A percentile compares a stretch with the other conserved stretches of the same genome.
These are phyloP conservation scores for silkworm (Bombyx mori) DNA, from an alignment of 1,140 invertebrate species.

Conservation along the genomic window ASM3026992v2 NC_085131.1:14406501-14407000, in stretches of 20 bases:
- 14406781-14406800: conserved; percentile 70
- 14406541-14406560: conserved; percentile 67
- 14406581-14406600: conserved; percentile 64
- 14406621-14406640: conserved; percentile 70
- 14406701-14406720: conserved; percentile 51
- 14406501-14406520: conserved; percentile 61
- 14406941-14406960: conserved; percentile 15
- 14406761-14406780: conserved; percentile 68
- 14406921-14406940: conserved; percentile 65
- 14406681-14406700: conserved; percentile 59
- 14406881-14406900: conserved; percentile 72
- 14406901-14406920: conserved; percentile 72
- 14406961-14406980: no score
- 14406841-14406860: conserved; percentile 72
- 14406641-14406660: conserved; percentile 70
- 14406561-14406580: conserved; percentile 66
- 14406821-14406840: conserved; percentile 71
- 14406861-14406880: conserved; percentile 72
- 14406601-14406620: conserved; percentile 69
- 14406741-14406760: conserved; percentile 68
- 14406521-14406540: conserved; percentile 64
- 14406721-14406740: conserved; percentile 57
- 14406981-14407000: no score
- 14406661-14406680: conserved; percentile 67
- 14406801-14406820: conserved; percentile 71